A percentile compares a stretch with the other conserved stretches of the same genome.
These are phyloP conservation scores for Philaethria dido DNA, from an alignment of 2,888 invertebrate genomes.

Conservation along the genomic window DNA sequence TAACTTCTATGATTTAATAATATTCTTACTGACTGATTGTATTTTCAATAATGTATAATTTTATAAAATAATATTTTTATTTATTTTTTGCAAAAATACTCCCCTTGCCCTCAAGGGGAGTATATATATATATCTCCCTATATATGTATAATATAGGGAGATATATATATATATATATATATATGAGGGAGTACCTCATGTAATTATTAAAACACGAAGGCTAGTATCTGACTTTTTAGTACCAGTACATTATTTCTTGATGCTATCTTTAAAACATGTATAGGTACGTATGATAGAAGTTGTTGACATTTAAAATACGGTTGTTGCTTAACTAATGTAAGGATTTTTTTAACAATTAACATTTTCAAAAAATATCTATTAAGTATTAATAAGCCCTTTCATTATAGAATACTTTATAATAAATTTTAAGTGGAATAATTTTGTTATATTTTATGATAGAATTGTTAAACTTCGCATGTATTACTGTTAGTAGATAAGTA, in stretches of 20 bases:
- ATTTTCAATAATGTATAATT: background rate
- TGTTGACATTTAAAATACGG: conserved; percentile 33
- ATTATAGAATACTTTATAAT: background rate
- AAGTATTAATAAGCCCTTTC: background rate
- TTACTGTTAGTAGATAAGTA: background rate
- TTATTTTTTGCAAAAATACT: no score
- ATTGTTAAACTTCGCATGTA: background rate
- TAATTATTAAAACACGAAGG: background rate
- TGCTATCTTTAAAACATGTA: conserved; percentile 26
- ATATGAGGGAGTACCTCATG: no score
- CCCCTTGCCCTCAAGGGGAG: no score
- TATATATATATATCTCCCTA: no score
- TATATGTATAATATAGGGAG: no score
- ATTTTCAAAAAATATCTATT: background rate
- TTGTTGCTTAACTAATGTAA: conserved; percentile 19
- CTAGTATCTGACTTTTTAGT: background rate
- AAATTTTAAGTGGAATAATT: no score
- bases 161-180: no score
- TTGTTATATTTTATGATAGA: background rate
- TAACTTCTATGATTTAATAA: no score
- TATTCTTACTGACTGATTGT: background rate
- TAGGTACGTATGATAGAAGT: conserved; percentile 9
- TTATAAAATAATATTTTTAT: no score
- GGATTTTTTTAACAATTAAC: conserved; percentile 31
- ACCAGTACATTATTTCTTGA: conserved; percentile 8